Evolutionary conservation across 2,888 invertebrate genomes (phyloP), one percentile per base, ranked within the genome.

Genomic region (Hirtodrosophila duncani): DNA sequence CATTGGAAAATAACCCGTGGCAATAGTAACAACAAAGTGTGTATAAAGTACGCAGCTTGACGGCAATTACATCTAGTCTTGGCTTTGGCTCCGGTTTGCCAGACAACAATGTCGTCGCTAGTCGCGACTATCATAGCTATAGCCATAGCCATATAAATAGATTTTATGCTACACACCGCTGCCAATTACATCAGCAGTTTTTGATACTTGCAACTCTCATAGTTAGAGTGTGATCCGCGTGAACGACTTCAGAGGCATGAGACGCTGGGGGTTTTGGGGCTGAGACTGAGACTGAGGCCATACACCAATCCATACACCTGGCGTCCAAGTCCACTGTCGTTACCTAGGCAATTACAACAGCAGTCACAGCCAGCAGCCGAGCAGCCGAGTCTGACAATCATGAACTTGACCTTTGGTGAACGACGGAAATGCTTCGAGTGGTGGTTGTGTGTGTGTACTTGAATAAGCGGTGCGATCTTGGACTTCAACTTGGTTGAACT

Each of bases 101-200:
- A 52, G 53, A 51, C 51, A 42, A 51, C 50, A 51, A 51, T 51
- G 51, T 46, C 51, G 46, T 46, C 46, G 23, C 45, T 45, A 45
- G 51, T 46, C 51, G 46, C 39, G 51, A 29, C 45, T 45, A 45
- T 30, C 16, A 45, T 45, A 29, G 45, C 36, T 49, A 46, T 20
- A 37, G 52, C 29, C 38, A 16, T 23, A 41, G 51, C 45, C 31
- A 45, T 18, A 31, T 30, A 31, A n/a, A n/a, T n/a, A n/a, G n/a
- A n/a, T n/a, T n/a, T n/a, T n/a, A n/a, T n/a, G n/a, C n/a, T n/a
- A n/a, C n/a, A n/a, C n/a, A n/a, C n/a, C n/a, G n/a, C n/a, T n/a
- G 52, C 21, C 53, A 59, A 60, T 60, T 60, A 60, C 60, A 60
- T 60, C 60, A 60, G 60, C 43, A 48, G 9, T 52, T 39, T 20